Percentiles rank a stretch among this genome's conserved stretches.
Evolutionary conservation across 2,888 invertebrate genomes (phyloP).

Genomic region (Malthinus seriepunctatus): DNA sequence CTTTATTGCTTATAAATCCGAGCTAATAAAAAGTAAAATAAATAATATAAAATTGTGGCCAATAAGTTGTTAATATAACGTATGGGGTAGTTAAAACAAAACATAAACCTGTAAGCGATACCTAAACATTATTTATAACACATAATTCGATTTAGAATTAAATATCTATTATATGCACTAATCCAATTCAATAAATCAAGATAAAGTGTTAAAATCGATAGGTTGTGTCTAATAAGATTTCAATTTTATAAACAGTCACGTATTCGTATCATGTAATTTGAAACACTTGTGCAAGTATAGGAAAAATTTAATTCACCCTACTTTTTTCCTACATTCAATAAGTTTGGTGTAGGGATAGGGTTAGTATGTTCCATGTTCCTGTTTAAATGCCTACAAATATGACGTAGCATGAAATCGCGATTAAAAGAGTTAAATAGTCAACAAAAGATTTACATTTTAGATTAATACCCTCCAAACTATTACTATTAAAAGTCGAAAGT

Average conservation of each 20-base stretch:
- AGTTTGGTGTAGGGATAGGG: conserved; percentile 21
- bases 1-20: too few species aligned
- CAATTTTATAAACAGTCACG: conserved; percentile 24
- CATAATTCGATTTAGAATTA: conserved; percentile 10
- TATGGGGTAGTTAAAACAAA: too few species aligned
- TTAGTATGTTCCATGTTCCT: conserved; percentile 13
- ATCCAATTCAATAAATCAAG: conserved; percentile 21
- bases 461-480: conserved; percentile 44
- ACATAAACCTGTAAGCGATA: too few species aligned
- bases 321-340: background rate
- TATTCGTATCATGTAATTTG: conserved; percentile 7
- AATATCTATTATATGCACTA: conserved; percentile 10
- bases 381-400: conserved; percentile 48
- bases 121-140: background rate
- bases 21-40: too few species aligned
- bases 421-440: conserved; percentile 52
- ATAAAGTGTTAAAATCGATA: conserved; percentile 20
- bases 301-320: background rate
- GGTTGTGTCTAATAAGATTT: conserved; percentile 18
- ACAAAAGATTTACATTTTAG: conserved; percentile 49
- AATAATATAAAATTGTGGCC: too few species aligned
- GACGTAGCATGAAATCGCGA: conserved; percentile 54
- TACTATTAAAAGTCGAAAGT: conserved; percentile 34
- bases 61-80: too few species aligned
- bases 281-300: conserved; percentile 21